Evolutionary conservation across 2,797 vertebrate species (phyloP), one percentile per base, ranked within the genome.

Genomic region (Thamnophis elegans): DNA sequence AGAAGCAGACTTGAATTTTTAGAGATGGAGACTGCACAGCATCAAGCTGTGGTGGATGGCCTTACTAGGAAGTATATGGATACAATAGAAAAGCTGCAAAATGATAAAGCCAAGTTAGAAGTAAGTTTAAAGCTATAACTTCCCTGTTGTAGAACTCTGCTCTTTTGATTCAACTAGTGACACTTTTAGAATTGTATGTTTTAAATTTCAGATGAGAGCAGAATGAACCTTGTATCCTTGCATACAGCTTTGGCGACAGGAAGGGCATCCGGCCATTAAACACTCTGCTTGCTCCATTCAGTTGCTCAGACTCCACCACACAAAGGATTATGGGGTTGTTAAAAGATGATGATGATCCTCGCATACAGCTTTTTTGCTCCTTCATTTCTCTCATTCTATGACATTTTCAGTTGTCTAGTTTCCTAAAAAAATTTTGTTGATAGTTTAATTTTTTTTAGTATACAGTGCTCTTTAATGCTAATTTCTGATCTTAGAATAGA

Each of bases 31-130:
- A 97, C 98, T 0, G 96, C 98, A 87, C 98, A 99, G 97, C 99
- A 99, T 96, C 98, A 99, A 93, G 97, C 98, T 0, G 97, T 99
- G 47, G 98, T 99, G n/a, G 98, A 99, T 1, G 96, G 98, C 92
- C 98, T 99, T 93, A 98, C 98, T 0, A 96, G 97, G 78, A 99
- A 98, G 95, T 99, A 99, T 97, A 98, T 97, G 73, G 98, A 99
- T 92, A 98, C 98, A n/a, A 98, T 99, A 0, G 99, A 99, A 95
- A 98, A 98, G 89, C 98, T 99, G 92, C 99, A 99, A 97, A 98
- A 96, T 1, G 99, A 99, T 96, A 99, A 99, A 96, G 98, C 99
- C 47, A 98, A 98, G 89, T 95, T 99, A 95, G 99, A 99, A 98
- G 99, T 99, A 96, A 98, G 98, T 87, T 90, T 59, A 16, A 54